Evolutionary conservation across 2,113 vertebrate genomes (phyloP), one percentile per base, ranked within the genome.

Genomic region (Microtus ochrogaster): DNA sequence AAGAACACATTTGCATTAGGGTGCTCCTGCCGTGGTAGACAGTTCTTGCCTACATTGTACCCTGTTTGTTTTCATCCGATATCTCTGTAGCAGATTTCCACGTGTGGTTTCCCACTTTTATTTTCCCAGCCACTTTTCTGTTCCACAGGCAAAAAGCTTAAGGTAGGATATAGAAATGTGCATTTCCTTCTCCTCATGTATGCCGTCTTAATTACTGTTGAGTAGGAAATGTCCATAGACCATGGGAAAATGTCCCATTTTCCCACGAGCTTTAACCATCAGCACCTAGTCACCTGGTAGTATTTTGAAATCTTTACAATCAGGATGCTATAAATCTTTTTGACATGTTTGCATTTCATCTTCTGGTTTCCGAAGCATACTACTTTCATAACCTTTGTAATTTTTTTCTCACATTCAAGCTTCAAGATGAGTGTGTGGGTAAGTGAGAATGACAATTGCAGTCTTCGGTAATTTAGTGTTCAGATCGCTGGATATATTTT

Each of bases 251-350:
- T 58, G 55, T 19, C 4, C 17, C 81, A 36, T 91, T 84, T 44
- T 83, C 28, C 49, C 79, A 17, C 47, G 11, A 74, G 61, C 30
- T 58, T 89, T 92, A 41, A 13, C 30, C 2, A 3, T 74, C 26
- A 28, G 76, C 14, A 85, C 11, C 91, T 61, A n/a, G 77, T 82
- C 63, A 44, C n/a, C 5, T 61, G 63, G 28, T 63, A 92, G 39
- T 63, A 90, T 94, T 92, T 94, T 44, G 17, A 41, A 90, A 30
- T 84, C 30, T 5, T 74, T 76, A 68, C 6, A 87, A 41, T 92
- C 19, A 83, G 90, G 91, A 86, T 85, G 28, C 76, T 47, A 30
- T 26, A 63, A 90, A 95, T 77, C 4, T 12, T 78, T 89, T 36
- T 21, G 44, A 78, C 44, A 36, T 82, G 4, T 90, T 86, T 73